Evolutionary conservation across 2,113 vertebrate genomes (phyloP), one percentile per base, ranked within the genome.

Genomic region (Peromyscus californicus): DNA sequence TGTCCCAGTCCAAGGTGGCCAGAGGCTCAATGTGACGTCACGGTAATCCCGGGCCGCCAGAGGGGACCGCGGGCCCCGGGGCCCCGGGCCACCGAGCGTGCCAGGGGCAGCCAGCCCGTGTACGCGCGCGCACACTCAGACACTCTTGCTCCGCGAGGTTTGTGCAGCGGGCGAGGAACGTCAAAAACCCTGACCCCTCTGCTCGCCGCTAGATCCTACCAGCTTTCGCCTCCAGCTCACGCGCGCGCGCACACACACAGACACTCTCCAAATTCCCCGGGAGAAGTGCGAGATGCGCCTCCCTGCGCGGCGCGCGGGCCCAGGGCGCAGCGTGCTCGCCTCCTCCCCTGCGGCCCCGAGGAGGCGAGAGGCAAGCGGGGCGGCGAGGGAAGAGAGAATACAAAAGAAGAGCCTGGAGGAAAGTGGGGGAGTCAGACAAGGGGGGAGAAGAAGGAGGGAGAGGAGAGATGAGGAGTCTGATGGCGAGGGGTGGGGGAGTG

Each of bases 11-110:
- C 98, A 98, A 99, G 99, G 99, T 99, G 99, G 96, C 99, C 99
- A 98, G 99, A 99, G 99, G 99, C 99, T 99, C 99, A 98, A 98
- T 97, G 99, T 99, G 99, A 99, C 99, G 99, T 99, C 99, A 99
- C 98, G 98, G 99, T 99, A 99, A 99, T 99, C 99, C 99, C 99
- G 98, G 98, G 99, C 98, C 98, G 98, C 98, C 99, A 98, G 98
- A 75, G 63, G 87, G 95, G 95, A 92, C 97, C 94, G 93, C 74
- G 75, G 96, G 93, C 78, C 96, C 95, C 26, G 74, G 74, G 97
- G 95, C 95, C 97, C 96, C 89, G 95, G 97, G 98, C 98, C 99
- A 99, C 99, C 98, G 98, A 98, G 98, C 98, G 99, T 99, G 99
- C 99, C 99, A 99, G 99, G 99, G 98, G 98, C 98, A 98, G 98